phyloP scores from a whole-genome alignment of 2,797 vertebrate species.

The Acipenser ruthenus region DNA sequence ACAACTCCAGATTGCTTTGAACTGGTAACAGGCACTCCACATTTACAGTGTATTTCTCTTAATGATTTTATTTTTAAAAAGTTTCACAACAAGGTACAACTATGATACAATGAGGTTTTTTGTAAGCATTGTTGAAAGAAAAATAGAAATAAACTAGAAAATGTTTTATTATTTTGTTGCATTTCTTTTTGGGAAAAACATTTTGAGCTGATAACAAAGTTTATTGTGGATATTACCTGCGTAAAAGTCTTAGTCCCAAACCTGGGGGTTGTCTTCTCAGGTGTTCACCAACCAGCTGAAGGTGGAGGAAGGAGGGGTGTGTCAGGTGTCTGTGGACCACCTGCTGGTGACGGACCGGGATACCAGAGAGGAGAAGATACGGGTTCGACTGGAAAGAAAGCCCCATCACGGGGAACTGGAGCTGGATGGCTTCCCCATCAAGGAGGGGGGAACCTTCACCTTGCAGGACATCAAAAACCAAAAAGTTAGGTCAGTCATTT shows the following conservation, averaged over 20 bases:
- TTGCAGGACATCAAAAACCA: constrained; percentile 54
- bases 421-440: constrained; percentile 51
- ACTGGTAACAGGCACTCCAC: no score
- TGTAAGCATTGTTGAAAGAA: neutral
- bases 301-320: constrained; percentile 73
- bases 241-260: no score
- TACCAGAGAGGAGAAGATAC: constrained; percentile 55
- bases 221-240: no score
- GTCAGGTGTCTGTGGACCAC: constrained; percentile 58
- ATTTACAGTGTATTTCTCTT: no score
- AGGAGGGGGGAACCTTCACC: constrained; percentile 53
- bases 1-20: no score
- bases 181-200: no score
- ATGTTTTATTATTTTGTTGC: no score
- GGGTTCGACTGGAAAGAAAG: constrained; percentile 50
- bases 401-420: constrained; percentile 68
- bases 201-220: no score
- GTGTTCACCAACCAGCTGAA: constrained; percentile 58
- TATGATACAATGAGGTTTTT: neutral
- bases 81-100: neutral
- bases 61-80: no score
- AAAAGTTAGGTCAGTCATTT: constrained; percentile 73
- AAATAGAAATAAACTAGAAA: no score
- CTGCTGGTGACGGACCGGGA: constrained; percentile 73
- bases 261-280: constrained; percentile 42